These are phyloP conservation scores for Anser cygnoides DNA, from an alignment of 2,113 vertebrate species.

Conservation along the genomic window DNA sequence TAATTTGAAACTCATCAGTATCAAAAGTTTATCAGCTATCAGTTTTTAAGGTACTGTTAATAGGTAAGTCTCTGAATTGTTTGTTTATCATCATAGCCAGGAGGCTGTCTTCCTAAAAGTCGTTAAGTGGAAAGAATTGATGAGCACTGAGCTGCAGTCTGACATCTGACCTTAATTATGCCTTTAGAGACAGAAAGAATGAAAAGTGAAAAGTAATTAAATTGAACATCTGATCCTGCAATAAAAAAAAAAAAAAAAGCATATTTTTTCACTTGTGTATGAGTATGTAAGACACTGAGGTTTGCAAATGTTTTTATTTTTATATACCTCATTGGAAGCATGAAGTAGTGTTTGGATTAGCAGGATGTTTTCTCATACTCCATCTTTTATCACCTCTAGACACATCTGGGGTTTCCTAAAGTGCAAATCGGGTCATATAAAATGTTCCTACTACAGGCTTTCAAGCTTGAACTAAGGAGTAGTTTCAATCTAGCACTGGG, in stretches of 20 bases:
- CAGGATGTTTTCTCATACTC: not conserved
- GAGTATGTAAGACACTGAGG: not conserved
- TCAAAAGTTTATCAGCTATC: not conserved
- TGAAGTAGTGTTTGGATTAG: not conserved
- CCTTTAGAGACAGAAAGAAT: slow-evolving; percentile 53
- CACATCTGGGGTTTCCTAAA: not conserved
- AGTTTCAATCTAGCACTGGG: not conserved
- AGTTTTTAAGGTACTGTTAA: slow-evolving; percentile 50
- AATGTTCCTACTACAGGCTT: not conserved
- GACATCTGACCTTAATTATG: slow-evolving; percentile 62
- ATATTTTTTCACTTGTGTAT: slow-evolving; percentile 28
- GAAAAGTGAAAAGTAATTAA: slow-evolving; percentile 45
- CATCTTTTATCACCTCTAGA: not conserved
- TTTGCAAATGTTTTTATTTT: not conserved
- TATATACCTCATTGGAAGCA: not conserved
- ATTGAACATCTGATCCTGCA: slow-evolving; percentile 32
- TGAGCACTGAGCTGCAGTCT: slow-evolving; percentile 17
- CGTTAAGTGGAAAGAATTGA: slow-evolving; percentile 55
- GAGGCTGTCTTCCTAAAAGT: slow-evolving; percentile 36
- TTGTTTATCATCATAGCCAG: slow-evolving; percentile 8
- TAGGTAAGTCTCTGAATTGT: not conserved
- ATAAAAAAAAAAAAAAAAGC: slow-evolving; percentile 53
- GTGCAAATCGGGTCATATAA: not conserved
- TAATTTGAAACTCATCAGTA: not conserved
- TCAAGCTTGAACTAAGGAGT: not conserved